phyloP scores from a whole-genome alignment of 2,797 vertebrate genomes.

The Myiotriccus ornatus region DNA sequence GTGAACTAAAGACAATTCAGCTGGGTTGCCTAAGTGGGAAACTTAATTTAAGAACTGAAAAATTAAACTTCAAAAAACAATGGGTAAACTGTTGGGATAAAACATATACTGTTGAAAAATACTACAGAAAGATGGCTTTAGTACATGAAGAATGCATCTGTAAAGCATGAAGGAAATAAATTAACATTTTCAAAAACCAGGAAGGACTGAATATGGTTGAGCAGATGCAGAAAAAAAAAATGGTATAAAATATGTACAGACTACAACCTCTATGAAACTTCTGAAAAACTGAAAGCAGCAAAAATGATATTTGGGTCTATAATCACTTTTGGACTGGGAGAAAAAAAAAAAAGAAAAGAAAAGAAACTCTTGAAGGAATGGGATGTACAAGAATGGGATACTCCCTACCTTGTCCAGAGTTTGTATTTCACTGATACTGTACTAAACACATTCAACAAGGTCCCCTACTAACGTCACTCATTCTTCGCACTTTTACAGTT shows the following conservation, averaged over 20 bases:
- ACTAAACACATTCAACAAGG: background rate
- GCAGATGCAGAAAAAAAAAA: background rate
- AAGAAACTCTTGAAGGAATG: background rate
- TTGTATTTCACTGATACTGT: background rate
- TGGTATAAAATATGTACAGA: background rate
- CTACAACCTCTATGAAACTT: background rate
- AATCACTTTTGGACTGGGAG: background rate
- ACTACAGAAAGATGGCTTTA: background rate
- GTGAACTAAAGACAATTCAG: background rate
- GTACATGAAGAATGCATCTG: background rate
- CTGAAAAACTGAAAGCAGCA: background rate
- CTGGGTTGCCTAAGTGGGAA: background rate
- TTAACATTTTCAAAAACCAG: background rate
- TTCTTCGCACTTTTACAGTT: background rate
- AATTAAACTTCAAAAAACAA: background rate
- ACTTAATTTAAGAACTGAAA: background rate
- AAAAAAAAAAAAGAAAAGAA: background rate
- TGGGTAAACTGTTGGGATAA: background rate
- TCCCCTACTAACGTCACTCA: background rate
- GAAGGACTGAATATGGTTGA: background rate
- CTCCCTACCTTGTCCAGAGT: background rate
- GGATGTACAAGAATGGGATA: background rate
- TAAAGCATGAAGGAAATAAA: background rate
- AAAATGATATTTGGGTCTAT: background rate
- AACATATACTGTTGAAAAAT: background rate